Evolutionary conservation across 1,140 invertebrate genomes (phyloP).

Genomic region (Laupala kohalensis): DNA sequence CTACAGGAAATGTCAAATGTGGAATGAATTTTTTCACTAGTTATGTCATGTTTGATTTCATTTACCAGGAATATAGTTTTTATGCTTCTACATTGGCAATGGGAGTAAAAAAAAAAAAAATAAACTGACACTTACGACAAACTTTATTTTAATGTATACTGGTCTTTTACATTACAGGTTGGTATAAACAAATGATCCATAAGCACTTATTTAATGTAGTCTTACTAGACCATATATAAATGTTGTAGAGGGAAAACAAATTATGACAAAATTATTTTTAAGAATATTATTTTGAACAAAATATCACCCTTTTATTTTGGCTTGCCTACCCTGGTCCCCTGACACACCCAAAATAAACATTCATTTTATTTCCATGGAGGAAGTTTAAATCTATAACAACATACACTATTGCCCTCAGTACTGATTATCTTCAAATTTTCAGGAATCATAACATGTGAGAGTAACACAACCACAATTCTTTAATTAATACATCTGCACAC

Average conservation of each 20-base stretch:
- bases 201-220: slow-evolving; percentile 10
- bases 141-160: slow-evolving; percentile 18
- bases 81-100: neutral
- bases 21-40: no score
- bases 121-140: slow-evolving; percentile 15
- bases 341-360: slow-evolving; percentile 13
- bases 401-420: slow-evolving; percentile 15
- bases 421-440: slow-evolving; percentile 5
- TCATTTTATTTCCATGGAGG: slow-evolving; percentile 9
- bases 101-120: neutral
- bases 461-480: neutral
- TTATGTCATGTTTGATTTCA: no score
- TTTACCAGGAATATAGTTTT: neutral
- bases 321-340: slow-evolving; percentile 18
- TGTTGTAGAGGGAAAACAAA: slow-evolving; percentile 6
- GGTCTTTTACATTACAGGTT: slow-evolving; percentile 15
- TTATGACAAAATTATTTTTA: slow-evolving; percentile 8
- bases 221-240: slow-evolving; percentile 8
- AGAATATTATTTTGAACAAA: slow-evolving; percentile 5
- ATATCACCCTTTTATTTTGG: slow-evolving; percentile 16
- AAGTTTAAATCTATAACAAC: slow-evolving; percentile 13
- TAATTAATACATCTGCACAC: neutral
- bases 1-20: no score
- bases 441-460: neutral
- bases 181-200: slow-evolving; percentile 16